Conservation (phyloP, 2,888 invertebrate species). For the Papilio demoleus region DNA sequence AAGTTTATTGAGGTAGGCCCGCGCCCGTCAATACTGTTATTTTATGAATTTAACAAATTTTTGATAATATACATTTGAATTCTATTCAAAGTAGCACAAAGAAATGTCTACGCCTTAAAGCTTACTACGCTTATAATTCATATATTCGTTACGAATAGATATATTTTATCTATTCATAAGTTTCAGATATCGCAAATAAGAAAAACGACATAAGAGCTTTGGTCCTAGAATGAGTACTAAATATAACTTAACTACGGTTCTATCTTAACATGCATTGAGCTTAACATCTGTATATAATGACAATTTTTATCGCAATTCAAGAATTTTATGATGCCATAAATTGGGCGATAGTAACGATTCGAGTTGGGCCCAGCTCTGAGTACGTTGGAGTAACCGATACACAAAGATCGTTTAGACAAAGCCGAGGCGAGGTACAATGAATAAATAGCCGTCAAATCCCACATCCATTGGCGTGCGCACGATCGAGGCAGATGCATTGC, state of each 20-base stretch:
- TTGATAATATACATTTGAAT: constrained; percentile 38
- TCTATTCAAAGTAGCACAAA: background rate
- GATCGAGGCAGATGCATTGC: constrained; percentile 75
- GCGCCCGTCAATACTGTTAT: constrained; percentile 37
- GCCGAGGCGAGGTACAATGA: constrained; percentile 61
- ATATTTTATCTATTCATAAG: no score
- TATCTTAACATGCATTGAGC: background rate
- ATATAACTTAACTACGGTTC: background rate
- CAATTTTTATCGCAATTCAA: constrained; percentile 18
- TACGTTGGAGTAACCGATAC: constrained; percentile 42
- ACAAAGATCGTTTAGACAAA: constrained; percentile 71
- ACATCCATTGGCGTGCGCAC: constrained; percentile 72
- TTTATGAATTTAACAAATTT: constrained; percentile 46
- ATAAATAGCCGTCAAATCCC: constrained; percentile 76
- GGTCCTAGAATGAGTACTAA: background rate
- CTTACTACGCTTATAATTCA: background rate
- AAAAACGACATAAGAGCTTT: background rate
- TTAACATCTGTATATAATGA: background rate
- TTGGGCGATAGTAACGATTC: constrained; percentile 35
- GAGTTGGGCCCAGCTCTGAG: constrained; percentile 30
- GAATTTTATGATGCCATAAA: constrained; percentile 31
- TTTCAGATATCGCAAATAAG: background rate
- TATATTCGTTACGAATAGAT: no score
- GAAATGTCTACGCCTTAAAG: background rate
- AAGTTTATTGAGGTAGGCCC: constrained; percentile 73